Conservation (phyloP, 2,888 invertebrate genomes). For the Melanostoma mellinum region DNA sequence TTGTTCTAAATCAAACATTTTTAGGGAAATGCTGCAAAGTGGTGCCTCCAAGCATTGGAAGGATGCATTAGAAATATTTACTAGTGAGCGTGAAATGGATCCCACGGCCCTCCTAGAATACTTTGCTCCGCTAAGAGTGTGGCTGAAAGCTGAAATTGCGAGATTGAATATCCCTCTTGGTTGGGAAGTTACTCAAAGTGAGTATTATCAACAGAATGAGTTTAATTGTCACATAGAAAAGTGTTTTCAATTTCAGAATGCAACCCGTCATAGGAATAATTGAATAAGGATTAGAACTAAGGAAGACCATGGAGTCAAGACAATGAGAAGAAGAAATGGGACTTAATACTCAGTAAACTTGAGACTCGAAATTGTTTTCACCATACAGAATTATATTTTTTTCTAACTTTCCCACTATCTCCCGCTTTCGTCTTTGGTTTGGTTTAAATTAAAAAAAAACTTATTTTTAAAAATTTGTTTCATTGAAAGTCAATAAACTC, state of each 20-base stretch:
- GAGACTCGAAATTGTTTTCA: conserved; percentile 42
- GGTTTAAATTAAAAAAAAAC: too few species aligned
- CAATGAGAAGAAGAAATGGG: conserved; percentile 18
- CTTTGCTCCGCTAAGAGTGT: conserved; percentile 89
- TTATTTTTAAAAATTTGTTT: too few species aligned
- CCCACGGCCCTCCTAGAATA: conserved; percentile 90
- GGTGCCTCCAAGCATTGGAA: conserved; percentile 90
- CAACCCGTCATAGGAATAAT: conserved; percentile 23
- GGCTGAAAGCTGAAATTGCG: conserved; percentile 88
- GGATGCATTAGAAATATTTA: conserved; percentile 90
- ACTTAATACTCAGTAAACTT: conserved; percentile 16
- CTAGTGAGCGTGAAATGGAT: conserved; percentile 89
- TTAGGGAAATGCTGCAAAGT: conserved; percentile 86
- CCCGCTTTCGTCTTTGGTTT: too few species aligned
- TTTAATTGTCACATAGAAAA: not conserved
- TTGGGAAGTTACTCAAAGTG: conserved; percentile 83
- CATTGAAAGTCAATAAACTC: too few species aligned
- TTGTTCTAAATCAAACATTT: conserved; percentile 4
- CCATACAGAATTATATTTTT: not conserved
- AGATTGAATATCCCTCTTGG: conserved; percentile 86
- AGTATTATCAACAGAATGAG: conserved; percentile 57
- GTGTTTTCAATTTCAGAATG: conserved; percentile 38
- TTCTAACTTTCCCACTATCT: not conserved
- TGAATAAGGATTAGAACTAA: not conserved
- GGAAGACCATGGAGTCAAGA: not conserved